These are phyloP conservation scores for Malachius bipustulatus DNA, from an alignment of 2,888 invertebrate species.

Conservation along the genomic window DNA sequence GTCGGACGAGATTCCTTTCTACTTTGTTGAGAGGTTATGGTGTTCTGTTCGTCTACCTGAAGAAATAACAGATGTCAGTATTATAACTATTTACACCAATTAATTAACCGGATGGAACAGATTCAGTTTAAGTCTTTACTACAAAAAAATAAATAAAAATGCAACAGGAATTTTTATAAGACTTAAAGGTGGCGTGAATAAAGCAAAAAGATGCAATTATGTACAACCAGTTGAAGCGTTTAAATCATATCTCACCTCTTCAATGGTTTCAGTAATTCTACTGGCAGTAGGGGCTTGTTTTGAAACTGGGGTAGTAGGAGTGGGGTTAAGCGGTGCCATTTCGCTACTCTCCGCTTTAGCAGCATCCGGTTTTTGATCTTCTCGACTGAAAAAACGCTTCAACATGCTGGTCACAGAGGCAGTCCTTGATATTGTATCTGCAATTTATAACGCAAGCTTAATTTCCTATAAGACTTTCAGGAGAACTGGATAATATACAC, in stretches of 20 bases:
- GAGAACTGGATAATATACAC: too few relatives aligned
- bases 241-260: constrained; percentile 46
- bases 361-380: constrained; percentile 47
- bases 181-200: not conserved
- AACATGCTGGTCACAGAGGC: constrained; percentile 69
- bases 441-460: too few relatives aligned
- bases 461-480: too few relatives aligned
- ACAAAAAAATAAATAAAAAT: constrained; percentile 2
- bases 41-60: constrained; percentile 69
- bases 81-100: too few relatives aligned
- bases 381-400: constrained; percentile 64
- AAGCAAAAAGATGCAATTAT: not conserved
- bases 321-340: constrained; percentile 25
- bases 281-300: constrained; percentile 34
- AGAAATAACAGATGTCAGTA: too few relatives aligned
- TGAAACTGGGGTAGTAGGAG: constrained; percentile 32
- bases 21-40: constrained; percentile 58
- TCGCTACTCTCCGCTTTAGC: constrained; percentile 17
- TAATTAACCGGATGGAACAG: too few relatives aligned
- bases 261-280: constrained; percentile 60
- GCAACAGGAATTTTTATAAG: not conserved
- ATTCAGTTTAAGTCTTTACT: not conserved
- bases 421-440: constrained; percentile 51
- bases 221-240: too few relatives aligned
- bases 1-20: constrained; percentile 47